Base-by-base conservation (phyloP, 2,888 invertebrate genomes). In the Limnephilus rhombicus region DNA sequence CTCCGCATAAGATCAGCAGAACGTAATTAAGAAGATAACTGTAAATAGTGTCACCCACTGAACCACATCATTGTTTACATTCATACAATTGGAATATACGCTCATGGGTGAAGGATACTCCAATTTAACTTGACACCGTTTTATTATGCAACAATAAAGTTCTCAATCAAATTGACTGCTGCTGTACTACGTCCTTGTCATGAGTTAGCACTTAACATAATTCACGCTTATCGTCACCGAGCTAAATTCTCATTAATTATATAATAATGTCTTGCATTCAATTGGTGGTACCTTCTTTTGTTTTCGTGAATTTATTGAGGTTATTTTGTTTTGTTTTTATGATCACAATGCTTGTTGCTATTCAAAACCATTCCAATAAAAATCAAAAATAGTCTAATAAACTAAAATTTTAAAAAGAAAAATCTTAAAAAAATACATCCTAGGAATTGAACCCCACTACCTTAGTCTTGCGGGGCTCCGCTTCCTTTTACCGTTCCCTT, bases 91-190 rank as follows among this genome's bases (percentile, higher is more conserved):
- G 41, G 80, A 49, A 53, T 53, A 53, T 53, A 53, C 53, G 87
- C 85, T 87, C 87, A 68, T 53, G 91, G 91, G 89, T 89, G 91
- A 91, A 91, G 91, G 91, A 82, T 89, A 85, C n/a, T 89, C 80
- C 89, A 34, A 91, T 91, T 91, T 53, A 91, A 88, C 34, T 89
- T 91, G 91, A 91, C 91, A 83, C 34, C 81, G 18, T 89, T 91
- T 89, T 89, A 91, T 91, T 91, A 91, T 91, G 91, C 89, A 91
- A 91, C 80, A 89, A 68, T 89, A 89, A 91, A 68, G n/a, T 41
- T 41, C 31, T 87, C 53, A 87, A 87, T 53, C 53, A 87, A 87
- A 13, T 29, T 80, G 80, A 24, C 80, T 41, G 89, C 87, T 53
- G 18, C 87, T 37, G 29, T 53, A 37, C 37, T 53, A 24, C 37